Evolutionary conservation across 2,888 invertebrate species (phyloP).

Genomic region (Tribolium freemani): DNA sequence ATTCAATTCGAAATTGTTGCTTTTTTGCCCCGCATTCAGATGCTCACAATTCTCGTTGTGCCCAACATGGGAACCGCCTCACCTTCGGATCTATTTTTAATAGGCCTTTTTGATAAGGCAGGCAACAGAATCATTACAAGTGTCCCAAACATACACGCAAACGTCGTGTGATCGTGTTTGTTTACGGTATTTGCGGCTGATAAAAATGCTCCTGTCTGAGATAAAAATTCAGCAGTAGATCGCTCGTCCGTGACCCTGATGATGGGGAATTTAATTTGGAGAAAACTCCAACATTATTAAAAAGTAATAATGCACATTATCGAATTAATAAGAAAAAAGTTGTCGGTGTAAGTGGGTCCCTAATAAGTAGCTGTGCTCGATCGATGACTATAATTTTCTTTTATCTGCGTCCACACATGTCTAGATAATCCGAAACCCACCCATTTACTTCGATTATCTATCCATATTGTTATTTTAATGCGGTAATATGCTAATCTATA

Average conservation of each 20-base stretch:
- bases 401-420: constrained; percentile 63
- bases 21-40: constrained; percentile 50
- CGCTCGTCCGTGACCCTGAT: constrained; percentile 31
- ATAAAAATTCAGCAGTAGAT: constrained; percentile 13
- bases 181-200: constrained; percentile 20
- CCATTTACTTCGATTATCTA: constrained; percentile 62
- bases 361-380: constrained; percentile 65
- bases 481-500: constrained; percentile 58
- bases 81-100: constrained; percentile 20
- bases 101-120: background rate
- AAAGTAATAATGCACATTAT: constrained; percentile 63
- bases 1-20: constrained; percentile 64
- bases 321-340: constrained; percentile 63
- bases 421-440: constrained; percentile 62
- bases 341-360: constrained; percentile 61
- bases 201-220: constrained; percentile 12
- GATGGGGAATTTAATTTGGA: constrained; percentile 37
- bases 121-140: constrained; percentile 20
- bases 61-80: constrained; percentile 20
- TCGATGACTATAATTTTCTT: constrained; percentile 67
- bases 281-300: constrained; percentile 53
- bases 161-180: constrained; percentile 26
- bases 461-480: constrained; percentile 60
- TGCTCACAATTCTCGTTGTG: constrained; percentile 27
- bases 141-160: constrained; percentile 24